These are phyloP conservation scores for Cryptoprocta ferox DNA, from an alignment of 2,797 vertebrate genomes.

Conservation along the genomic window DNA sequence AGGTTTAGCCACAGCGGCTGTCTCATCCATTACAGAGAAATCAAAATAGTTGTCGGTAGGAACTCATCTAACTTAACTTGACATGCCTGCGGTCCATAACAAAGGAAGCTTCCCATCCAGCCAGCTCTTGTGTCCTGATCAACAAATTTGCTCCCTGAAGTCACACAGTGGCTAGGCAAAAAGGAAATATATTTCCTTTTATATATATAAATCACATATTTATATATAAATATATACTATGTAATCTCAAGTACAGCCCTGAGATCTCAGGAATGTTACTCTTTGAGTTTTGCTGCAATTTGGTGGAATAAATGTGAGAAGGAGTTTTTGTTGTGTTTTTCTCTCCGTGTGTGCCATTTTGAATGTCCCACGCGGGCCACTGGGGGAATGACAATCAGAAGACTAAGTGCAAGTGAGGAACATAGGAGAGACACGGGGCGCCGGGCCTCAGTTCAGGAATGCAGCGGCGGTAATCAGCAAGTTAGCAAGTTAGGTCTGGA, in stretches of 20 bases:
- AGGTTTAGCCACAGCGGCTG: background rate
- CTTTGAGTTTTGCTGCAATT: slow-evolving; percentile 44
- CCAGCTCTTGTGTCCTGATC: background rate
- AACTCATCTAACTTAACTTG: background rate
- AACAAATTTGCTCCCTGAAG: slow-evolving; percentile 44
- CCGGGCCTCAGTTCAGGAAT: background rate
- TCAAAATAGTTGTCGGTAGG: slow-evolving; percentile 23
- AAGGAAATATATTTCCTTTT: background rate
- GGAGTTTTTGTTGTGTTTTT: background rate
- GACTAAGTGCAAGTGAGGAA: background rate
- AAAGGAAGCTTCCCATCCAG: slow-evolving; percentile 9
- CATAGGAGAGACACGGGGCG: background rate
- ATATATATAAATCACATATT: background rate
- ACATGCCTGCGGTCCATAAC: background rate
- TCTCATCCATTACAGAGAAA: background rate
- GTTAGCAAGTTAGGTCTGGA: slow-evolving; percentile 30
- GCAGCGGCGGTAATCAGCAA: background rate
- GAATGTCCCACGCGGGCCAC: background rate
- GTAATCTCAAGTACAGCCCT: background rate
- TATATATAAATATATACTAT: background rate
- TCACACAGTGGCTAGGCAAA: background rate
- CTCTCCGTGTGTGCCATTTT: slow-evolving; percentile 21
- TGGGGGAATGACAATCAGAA: background rate
- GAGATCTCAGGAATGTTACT: background rate
- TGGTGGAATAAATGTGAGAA: background rate